Percentiles rank a stretch among this genome's conserved stretches.
phyloP scores from a whole-genome alignment of 2,113 vertebrate genomes.

The Redunca redunca region DNA sequence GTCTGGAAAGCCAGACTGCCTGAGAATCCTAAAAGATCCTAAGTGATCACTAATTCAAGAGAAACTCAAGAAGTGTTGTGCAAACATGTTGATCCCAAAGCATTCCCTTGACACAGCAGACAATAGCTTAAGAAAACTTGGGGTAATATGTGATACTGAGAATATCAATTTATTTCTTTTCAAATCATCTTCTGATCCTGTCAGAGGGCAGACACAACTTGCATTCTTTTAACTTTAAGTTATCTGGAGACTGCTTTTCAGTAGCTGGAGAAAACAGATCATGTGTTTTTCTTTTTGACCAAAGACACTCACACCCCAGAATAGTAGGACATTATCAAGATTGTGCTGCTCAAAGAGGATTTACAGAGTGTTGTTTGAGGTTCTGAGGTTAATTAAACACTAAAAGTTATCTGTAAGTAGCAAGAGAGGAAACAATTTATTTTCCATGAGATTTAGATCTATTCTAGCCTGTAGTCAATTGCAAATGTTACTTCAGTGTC shows the following conservation, averaged over 20 bases:
- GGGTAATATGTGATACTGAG: neutral
- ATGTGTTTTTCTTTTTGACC: neutral
- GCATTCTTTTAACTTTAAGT: conserved; percentile 15
- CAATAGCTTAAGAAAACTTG: neutral
- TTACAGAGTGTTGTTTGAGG: conserved; percentile 15
- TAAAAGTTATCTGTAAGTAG: neutral
- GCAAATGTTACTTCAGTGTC: neutral
- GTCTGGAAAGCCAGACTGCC: neutral
- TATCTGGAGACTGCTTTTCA: neutral
- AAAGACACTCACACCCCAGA: neutral
- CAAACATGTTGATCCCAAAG: neutral
- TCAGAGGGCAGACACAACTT: neutral
- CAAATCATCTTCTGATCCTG: neutral
- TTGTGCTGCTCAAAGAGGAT: neutral
- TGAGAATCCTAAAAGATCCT: neutral
- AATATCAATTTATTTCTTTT: neutral
- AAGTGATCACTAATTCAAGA: neutral
- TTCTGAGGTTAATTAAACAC: conserved; percentile 54
- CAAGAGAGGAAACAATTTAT: neutral
- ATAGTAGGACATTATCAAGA: neutral
- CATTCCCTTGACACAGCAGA: neutral
- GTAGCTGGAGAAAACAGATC: neutral
- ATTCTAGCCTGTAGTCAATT: neutral
- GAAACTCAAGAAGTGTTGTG: neutral
- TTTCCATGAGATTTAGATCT: neutral